Evolutionary conservation across 2,113 vertebrate species (phyloP), one percentile per base, ranked within the genome.

Genomic region (Pipra filicauda): DNA sequence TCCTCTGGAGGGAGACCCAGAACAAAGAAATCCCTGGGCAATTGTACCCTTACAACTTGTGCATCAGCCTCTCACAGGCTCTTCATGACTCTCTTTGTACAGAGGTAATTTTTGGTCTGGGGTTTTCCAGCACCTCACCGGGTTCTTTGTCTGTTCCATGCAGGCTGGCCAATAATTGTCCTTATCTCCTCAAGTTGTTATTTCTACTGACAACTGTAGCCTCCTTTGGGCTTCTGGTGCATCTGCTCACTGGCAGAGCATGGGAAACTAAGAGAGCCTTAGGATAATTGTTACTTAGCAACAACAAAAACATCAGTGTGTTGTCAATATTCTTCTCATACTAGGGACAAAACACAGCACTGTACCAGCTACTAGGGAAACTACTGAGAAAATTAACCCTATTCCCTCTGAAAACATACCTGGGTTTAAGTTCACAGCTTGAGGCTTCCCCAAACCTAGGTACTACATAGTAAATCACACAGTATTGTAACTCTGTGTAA

Each of bases 41-140:
- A 55, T 62, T 6, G 41, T 4, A 27, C 16, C 55, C 21, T 62
- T 31, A 43, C 9, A 55, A 13, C 30, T 76, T 22, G 31, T 61
- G 10, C 20, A 16, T 8, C 39, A 41, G 22, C 7, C 27, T 10
- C 22, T 77, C 15, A 37, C 30, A 31, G 0, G 0, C 8, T 27
- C 41, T 20, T 64, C 35, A 19, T 0, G 5, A 2, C 28, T n/a
- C 15, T 27, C 35, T 31, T 57, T 22, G 41, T 37, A 57, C 31
- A 62, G 31, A 0, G 4, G 26, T 13, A 43, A 62, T 62, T 57
- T 83, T 64, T 20, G 3, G 30, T 31, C 27, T 28, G 49, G 11
- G 41, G 30, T 49, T 26, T 90, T 20, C 48, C 35, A 55, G 33
- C 31, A 23, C 30, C 30, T 83, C 27, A 19, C 49, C 55, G 48